Evolutionary conservation across 2,113 vertebrate genomes (phyloP), one percentile per base, ranked within the genome.

Genomic region (Coracopsis vasa): DNA sequence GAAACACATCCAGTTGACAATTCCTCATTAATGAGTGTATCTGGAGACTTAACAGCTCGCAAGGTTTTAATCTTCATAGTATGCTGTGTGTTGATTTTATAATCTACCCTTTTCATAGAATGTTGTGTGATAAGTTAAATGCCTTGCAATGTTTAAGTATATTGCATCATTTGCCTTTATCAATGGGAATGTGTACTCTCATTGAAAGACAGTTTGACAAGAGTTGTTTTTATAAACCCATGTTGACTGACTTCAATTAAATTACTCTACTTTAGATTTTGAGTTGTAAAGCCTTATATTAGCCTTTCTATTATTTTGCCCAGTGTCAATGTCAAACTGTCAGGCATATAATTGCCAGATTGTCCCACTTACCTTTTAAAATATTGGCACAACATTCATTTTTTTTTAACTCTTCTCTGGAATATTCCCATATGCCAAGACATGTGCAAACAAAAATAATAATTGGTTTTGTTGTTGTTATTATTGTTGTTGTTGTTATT

Each of bases 181-280:
- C 73, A 85, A 64, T 1, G 1, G 37, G 39, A 92, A 85, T 75
- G 66, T 67, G 50, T 35, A 79, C 84, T 94, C 56, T 91, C 69
- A 84, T 25, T 3, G 2, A 89, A 91, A 92, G 80, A 79, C 24
- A 75, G 13, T 82, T 93, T 85, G 78, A 85, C 81, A 92, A 69
- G 77, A 80, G 18, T 54, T 95, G 73, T 94, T 96, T 95, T 93
- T 77, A 87, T 75, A 95, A 94, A 71, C 61, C 29, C 28, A 27
- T 5, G 0, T 4, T 94, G 73, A 71, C 25, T 95, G 95, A 87
- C 61, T 89, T 78, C 45, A 79, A 89, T 89, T 92, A 78, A 86
- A 90, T 91, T 91, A 64, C 27, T 7, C 50, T 81, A 10, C 90
- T 87, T 79, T 33, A 77, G 42, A 87, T 91, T 88, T 89, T 67